These are phyloP conservation scores for Amphiprion clarkii DNA, from an alignment of 2,797 vertebrate genomes.

Conservation along the genomic window DNA sequence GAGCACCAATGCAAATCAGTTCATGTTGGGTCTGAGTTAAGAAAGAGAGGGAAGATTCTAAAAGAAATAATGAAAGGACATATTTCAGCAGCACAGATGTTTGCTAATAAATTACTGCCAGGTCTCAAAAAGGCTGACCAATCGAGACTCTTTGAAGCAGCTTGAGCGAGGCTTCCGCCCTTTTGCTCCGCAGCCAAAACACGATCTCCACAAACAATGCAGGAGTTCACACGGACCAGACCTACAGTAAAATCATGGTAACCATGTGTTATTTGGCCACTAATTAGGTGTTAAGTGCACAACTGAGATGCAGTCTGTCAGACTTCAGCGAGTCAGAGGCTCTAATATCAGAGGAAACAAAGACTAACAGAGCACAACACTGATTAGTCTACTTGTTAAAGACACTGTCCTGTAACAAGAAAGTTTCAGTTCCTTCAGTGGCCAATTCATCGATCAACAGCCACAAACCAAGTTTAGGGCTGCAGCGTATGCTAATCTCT, in stretches of 20 bases:
- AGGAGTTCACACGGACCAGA: conserved; percentile 65
- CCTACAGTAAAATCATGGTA: conserved; percentile 33
- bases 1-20: conserved; percentile 72
- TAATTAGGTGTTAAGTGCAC: conserved; percentile 28
- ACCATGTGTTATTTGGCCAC: conserved; percentile 21
- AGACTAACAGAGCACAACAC: conserved; percentile 30
- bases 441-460: neutral
- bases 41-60: conserved; percentile 55
- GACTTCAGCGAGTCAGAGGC: neutral
- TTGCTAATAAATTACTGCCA: conserved; percentile 79
- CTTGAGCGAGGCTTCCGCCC: conserved; percentile 55
- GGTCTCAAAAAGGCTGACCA: conserved; percentile 61
- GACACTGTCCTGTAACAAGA: conserved; percentile 22
- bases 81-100: conserved; percentile 80
- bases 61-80: conserved; percentile 66
- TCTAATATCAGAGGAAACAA: conserved; percentile 38
- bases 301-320: neutral
- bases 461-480: neutral
- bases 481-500: neutral
- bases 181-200: conserved; percentile 69
- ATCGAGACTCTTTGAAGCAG: conserved; percentile 50
- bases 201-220: conserved; percentile 71
- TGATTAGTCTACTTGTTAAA: conserved; percentile 33
- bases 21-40: conserved; percentile 55
- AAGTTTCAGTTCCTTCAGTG: conserved; percentile 17